A percentile compares a stretch with the other conserved stretches of the same genome.
phyloP scores from a whole-genome alignment of 2,113 vertebrate genomes.

The Phylloscopus whistleri region DNA sequence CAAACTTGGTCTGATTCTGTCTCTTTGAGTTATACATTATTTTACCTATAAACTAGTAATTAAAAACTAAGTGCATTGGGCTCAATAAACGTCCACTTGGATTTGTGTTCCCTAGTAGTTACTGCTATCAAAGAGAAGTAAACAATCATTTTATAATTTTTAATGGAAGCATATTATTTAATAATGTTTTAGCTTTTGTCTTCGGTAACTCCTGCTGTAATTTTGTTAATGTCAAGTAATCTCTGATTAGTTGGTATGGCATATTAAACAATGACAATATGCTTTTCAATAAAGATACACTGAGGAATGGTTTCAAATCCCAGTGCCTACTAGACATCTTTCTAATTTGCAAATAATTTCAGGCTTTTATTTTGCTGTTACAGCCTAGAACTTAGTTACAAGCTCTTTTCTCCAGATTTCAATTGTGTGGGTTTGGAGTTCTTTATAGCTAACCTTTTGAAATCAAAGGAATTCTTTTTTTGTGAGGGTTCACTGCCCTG shows the following conservation, averaged over 20 bases:
- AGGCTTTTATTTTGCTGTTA: background rate
- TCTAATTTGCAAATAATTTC: background rate
- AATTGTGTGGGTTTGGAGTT: background rate
- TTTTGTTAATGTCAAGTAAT: background rate
- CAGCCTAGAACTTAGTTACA: background rate
- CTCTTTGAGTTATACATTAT: background rate
- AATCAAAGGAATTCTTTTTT: background rate
- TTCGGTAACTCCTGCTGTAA: background rate
- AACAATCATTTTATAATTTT: background rate
- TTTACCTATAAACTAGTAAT: background rate
- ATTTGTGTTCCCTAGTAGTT: background rate
- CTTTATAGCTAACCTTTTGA: background rate
- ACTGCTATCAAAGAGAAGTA: background rate
- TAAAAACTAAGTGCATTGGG: background rate
- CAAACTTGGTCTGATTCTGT: background rate
- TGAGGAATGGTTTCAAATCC: background rate
- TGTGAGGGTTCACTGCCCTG: background rate
- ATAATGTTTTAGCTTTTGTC: conserved; percentile 1
- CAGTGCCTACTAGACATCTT: background rate
- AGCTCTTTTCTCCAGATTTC: background rate
- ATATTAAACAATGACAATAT: background rate
- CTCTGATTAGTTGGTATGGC: background rate
- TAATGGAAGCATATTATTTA: conserved; percentile 20
- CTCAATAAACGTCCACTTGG: conserved; percentile 11
- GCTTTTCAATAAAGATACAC: background rate